phyloP scores from a whole-genome alignment of 2,113 vertebrate species.

The Microcebus jonahi region DNA sequence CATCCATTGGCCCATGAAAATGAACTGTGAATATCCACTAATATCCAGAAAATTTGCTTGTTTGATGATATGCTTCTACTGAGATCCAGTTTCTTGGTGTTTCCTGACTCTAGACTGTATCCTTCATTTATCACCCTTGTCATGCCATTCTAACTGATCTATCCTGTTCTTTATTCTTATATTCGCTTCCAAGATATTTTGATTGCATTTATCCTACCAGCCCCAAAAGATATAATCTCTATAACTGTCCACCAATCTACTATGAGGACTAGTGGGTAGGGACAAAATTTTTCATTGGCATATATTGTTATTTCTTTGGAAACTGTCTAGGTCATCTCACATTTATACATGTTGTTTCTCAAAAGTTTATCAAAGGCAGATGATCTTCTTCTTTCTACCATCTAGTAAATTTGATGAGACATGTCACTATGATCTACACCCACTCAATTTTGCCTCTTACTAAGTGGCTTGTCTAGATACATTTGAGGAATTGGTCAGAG shows the following conservation, averaged over 20 bases:
- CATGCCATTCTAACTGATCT: not conserved
- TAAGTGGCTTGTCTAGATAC: not conserved
- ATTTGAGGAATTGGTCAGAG: not conserved
- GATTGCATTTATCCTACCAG: not conserved
- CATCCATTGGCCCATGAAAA: not conserved
- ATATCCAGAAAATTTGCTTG: not conserved
- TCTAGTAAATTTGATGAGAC: not conserved
- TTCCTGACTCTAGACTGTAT: not conserved
- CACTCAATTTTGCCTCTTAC: not conserved
- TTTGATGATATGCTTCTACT: not conserved
- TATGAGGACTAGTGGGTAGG: not conserved
- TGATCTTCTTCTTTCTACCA: not conserved
- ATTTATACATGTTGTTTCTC: not conserved
- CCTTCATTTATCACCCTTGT: not conserved
- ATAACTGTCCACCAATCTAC: not conserved
- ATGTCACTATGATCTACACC: not conserved
- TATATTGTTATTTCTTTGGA: not conserved
- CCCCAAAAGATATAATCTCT: not conserved
- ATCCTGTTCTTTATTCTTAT: not conserved
- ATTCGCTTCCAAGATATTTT: not conserved
- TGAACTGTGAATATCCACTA: not conserved
- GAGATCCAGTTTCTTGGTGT: not conserved
- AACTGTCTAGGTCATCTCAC: not conserved
- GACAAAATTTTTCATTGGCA: not conserved
- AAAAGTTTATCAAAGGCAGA: not conserved